A percentile compares a stretch with the other conserved stretches of the same genome.
Evolutionary conservation across 2,888 invertebrate genomes (phyloP).

Genomic region (Pandemis cinnamomeana): DNA sequence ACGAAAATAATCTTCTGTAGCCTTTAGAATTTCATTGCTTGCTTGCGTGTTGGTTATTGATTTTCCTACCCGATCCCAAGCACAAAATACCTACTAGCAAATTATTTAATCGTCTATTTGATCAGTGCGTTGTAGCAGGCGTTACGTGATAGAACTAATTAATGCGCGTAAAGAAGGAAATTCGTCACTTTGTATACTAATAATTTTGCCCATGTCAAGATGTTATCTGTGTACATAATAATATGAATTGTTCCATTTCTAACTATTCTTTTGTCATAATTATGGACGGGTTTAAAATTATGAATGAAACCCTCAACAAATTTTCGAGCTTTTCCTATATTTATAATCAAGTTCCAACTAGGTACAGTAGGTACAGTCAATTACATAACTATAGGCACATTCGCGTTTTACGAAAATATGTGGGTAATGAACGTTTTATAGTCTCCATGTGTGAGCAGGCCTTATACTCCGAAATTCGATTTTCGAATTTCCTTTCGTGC

Average conservation of each 20-base stretch:
- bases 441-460: too few relatives aligned
- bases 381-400: too few relatives aligned
- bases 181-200: not conserved
- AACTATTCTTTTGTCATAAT: not conserved
- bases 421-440: too few relatives aligned
- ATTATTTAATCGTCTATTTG: not conserved
- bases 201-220: not conserved
- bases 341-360: too few relatives aligned
- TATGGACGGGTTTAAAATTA: not conserved
- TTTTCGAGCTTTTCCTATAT: too few relatives aligned
- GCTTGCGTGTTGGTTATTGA: conserved; percentile 10
- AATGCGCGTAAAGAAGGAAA: not conserved
- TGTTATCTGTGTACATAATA: not conserved
- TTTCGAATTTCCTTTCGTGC: too few relatives aligned
- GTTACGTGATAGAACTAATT: not conserved
- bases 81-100: not conserved
- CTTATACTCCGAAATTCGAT: too few relatives aligned
- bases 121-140: not conserved
- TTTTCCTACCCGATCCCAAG: not conserved
- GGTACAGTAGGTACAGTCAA: too few relatives aligned
- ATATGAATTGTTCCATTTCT: not conserved
- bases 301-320: not conserved
- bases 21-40: conserved; percentile 1
- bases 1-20: not conserved
- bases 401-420: too few relatives aligned